Conservation (phyloP, 2,113 vertebrate species). For the Mola mola region DNA sequence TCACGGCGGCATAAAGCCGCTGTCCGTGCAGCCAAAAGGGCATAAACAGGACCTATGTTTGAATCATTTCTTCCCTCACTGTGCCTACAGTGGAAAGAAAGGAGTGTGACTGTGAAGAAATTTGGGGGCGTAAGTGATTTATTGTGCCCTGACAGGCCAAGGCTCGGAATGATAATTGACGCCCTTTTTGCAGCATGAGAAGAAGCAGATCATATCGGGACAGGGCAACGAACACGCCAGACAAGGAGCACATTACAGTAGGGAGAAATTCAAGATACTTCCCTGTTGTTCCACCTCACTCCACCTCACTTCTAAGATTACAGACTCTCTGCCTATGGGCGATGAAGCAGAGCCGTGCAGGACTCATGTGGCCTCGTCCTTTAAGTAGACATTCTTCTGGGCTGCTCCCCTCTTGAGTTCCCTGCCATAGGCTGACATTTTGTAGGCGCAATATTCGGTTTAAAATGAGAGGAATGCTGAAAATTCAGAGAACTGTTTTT, state of each 20-base stretch:
- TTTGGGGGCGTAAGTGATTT: constrained; percentile 73
- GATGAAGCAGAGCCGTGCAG: constrained; percentile 16
- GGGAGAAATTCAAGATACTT: constrained; percentile 32
- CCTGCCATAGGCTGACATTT: constrained; percentile 66
- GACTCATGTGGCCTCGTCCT: constrained; percentile 33
- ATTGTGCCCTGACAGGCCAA: constrained; percentile 64
- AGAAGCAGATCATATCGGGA: constrained; percentile 55
- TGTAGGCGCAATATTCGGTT: constrained; percentile 66
- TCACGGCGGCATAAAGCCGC: constrained; percentile 18
- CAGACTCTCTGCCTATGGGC: constrained; percentile 36
- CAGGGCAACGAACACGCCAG: constrained; percentile 34
- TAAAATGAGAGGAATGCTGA: constrained; percentile 75
- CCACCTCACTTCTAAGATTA: constrained; percentile 52
- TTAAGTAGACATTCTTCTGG: constrained; percentile 48
- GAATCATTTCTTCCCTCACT: constrained; percentile 53
- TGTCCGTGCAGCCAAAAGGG: constrained; percentile 12
- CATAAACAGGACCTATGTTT: background rate
- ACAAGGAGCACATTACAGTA: too few relatives aligned
- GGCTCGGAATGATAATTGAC: constrained; percentile 79
- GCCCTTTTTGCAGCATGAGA: constrained; percentile 61
- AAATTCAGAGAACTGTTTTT: constrained; percentile 65
- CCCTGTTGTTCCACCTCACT: constrained; percentile 8
- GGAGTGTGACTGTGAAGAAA: constrained; percentile 50
- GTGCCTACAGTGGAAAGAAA: constrained; percentile 50
- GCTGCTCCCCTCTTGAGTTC: constrained; percentile 50